Conservation (phyloP, 2,888 invertebrate genomes). For the Drosophila kanekoi region DNA sequence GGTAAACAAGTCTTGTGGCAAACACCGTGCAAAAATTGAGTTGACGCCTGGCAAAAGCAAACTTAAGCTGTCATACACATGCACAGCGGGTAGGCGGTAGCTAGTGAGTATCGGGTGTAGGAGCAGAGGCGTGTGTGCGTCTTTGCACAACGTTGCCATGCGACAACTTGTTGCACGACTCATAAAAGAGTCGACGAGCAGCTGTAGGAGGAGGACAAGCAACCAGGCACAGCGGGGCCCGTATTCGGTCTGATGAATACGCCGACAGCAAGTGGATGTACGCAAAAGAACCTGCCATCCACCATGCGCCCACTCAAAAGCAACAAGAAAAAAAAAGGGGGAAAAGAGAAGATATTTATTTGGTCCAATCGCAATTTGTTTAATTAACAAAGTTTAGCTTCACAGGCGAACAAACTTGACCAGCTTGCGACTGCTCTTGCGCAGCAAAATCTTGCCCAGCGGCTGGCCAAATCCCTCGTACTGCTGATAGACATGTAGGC, state of each 20-base stretch:
- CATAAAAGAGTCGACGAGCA: constrained; percentile 29
- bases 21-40: constrained; percentile 62
- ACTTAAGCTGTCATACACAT: constrained; percentile 72
- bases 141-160: constrained; percentile 68
- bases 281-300: constrained; percentile 1
- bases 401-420: constrained; percentile 83
- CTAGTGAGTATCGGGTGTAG: constrained; percentile 15
- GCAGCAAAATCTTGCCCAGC: constrained; percentile 83
- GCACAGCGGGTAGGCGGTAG: constrained; percentile 11
- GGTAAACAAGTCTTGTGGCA: constrained; percentile 55
- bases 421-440: constrained; percentile 81
- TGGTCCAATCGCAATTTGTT: constrained; percentile 36
- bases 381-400: constrained; percentile 52
- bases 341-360: neutral
- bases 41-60: constrained; percentile 73
- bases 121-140: constrained; percentile 21
- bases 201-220: constrained; percentile 9
- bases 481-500: constrained; percentile 87
- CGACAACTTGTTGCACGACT: constrained; percentile 77
- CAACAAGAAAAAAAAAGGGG: neutral
- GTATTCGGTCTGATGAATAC: neutral
- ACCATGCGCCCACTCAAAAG: neutral
- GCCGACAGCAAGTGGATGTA: constrained; percentile 10
- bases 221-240: neutral
- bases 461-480: constrained; percentile 84